These are phyloP conservation scores for Trochalopteron elliotii DNA, from an alignment of 2,113 vertebrate species.

Conservation along the genomic window DNA sequence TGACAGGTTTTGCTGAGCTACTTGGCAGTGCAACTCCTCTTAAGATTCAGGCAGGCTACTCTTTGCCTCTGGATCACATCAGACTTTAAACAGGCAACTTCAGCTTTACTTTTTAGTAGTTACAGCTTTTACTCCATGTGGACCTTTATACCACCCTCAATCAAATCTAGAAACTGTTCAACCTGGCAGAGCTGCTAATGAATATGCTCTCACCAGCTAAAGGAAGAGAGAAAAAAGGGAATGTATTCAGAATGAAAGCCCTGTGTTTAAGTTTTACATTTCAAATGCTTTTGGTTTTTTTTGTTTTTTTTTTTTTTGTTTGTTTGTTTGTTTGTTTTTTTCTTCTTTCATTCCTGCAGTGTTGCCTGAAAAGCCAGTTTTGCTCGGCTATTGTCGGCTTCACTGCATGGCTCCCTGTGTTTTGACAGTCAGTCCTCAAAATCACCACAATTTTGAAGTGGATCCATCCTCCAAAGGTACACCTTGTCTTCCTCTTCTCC, in stretches of 20 bases:
- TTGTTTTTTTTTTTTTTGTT: background rate
- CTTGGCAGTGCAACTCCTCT: background rate
- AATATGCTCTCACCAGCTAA: background rate
- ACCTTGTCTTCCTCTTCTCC: background rate
- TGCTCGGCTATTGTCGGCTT: background rate
- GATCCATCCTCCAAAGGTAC: background rate
- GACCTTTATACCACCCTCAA: background rate
- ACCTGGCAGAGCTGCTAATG: background rate
- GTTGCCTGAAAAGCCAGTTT: background rate
- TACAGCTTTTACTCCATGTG: background rate
- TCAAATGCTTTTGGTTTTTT: background rate
- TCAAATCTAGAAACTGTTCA: background rate
- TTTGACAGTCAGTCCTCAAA: background rate
- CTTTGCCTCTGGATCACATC: background rate
- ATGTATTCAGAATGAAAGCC: background rate
- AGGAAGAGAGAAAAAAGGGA: background rate
- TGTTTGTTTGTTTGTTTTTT: background rate
- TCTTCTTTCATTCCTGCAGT: background rate
- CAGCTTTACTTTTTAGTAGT: background rate
- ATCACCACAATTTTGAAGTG: rapidly evolving
- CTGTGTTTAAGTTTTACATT: background rate
- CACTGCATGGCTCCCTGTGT: background rate
- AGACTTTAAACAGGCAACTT: background rate
- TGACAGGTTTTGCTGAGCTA: background rate
- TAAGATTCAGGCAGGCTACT: background rate